Evolutionary conservation across 2,888 invertebrate genomes (phyloP), one percentile per base, ranked within the genome.

Genomic region (Urechis unicinctus): DNA sequence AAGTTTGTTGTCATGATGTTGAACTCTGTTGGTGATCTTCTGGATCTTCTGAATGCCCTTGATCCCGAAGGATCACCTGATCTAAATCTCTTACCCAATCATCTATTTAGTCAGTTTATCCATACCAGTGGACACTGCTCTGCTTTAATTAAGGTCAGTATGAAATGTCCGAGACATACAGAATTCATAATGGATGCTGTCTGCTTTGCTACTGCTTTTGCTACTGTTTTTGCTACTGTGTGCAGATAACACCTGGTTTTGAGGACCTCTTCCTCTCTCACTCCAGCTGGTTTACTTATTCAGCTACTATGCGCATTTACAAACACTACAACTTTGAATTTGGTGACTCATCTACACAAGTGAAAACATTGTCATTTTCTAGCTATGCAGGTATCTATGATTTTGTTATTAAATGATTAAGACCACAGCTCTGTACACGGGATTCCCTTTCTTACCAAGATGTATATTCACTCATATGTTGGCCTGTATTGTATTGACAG

Each of bases 191-290:
- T 41, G 31, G 50, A 3, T 45, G 9, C n/a, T n/a, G n/a, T n/a
- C n/a, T n/a, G n/a, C n/a, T n/a, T n/a, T n/a, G n/a, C n/a, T 45
- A 45, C n/a, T 22, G 6, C 45, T 9, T 48, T 13, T 26, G 17
- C 49, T 28, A 25, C 1, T 48, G 29, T 28, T 48, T 41, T 21
- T 25, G 36, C 13, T 55, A 9, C 48, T 53, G 13, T 25, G 58
- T 62, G 0, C 57, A 74, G 73, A 67, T 74, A 1, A 57, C 68
- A n/a, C 70, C 70, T 41, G 74, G 68, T 1, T 73, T 65, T 64
- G 75, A 75, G 52, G 66, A 75, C 55, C 55, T 75, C 6, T 75
- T 67, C 55, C 70, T 75, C 73, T 69, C 73, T 2, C 75, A 75
- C 56, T 72, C 72, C 25, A 71, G 70, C 48, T 75, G 75, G 75